These are phyloP conservation scores for Berghia stephanieae DNA, from an alignment of 1,140 invertebrate species.

Conservation along the genomic window DNA sequence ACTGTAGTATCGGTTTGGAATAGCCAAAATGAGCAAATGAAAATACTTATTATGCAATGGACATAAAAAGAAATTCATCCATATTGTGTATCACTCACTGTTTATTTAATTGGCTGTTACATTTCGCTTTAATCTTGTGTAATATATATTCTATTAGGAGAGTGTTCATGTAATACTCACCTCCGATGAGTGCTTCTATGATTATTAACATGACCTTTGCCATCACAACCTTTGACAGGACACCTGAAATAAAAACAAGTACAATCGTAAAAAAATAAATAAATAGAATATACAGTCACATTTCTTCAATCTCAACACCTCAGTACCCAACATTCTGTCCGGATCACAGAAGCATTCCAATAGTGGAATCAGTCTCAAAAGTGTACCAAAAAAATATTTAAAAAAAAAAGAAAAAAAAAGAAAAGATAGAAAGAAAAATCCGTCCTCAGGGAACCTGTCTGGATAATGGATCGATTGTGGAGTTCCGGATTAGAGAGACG, in stretches of 20 bases:
- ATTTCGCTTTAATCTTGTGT: not conserved
- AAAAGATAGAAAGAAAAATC: too few relatives aligned
- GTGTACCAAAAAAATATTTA: not conserved
- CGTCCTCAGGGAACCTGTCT: too few relatives aligned
- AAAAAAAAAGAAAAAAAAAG: not conserved
- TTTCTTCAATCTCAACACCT: conserved; percentile 25
- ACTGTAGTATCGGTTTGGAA: too few relatives aligned
- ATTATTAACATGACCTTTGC: conserved; percentile 73
- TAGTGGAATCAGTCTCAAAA: conserved; percentile 32
- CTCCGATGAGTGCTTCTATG: conserved; percentile 72
- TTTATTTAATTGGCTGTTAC: not conserved
- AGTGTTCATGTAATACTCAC: conserved; percentile 34
- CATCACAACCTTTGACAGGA: conserved; percentile 68
- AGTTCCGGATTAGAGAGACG: too few relatives aligned
- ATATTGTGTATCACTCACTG: not conserved
- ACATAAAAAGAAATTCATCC: not conserved
- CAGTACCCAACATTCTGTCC: conserved; percentile 1
- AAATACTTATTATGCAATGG: too few relatives aligned
- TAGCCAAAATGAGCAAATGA: too few relatives aligned
- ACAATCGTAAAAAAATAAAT: not conserved
- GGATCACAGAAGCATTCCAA: not conserved
- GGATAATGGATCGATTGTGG: not conserved
- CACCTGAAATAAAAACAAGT: conserved; percentile 49
- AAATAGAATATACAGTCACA: not conserved
- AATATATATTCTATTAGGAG: not conserved